phyloP scores from a whole-genome alignment of 2,888 invertebrate genomes.

The Clivina fossor region DNA sequence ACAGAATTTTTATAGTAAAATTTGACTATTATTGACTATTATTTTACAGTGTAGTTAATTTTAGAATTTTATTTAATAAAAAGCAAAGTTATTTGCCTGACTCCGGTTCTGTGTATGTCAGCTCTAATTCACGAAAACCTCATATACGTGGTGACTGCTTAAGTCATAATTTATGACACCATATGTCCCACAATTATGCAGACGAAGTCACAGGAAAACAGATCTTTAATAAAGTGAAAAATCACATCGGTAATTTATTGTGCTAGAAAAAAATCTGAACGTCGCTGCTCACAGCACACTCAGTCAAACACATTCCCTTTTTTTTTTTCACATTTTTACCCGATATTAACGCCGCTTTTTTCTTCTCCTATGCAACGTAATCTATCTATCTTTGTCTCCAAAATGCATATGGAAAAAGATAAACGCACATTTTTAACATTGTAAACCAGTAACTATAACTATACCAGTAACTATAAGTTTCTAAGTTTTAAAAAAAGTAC shows the following conservation, averaged over 20 bases:
- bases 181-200: conserved; percentile 52
- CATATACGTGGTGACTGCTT: conserved; percentile 50
- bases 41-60: too few relatives aligned
- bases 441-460: too few relatives aligned
- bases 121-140: conserved; percentile 37
- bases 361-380: conserved; percentile 21
- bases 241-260: conserved; percentile 50
- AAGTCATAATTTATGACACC: conserved; percentile 49
- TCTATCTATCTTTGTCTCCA: too few relatives aligned
- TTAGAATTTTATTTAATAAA: too few relatives aligned
- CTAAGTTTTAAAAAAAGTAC: too few relatives aligned
- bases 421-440: conserved; percentile 32
- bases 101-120: conserved; percentile 23
- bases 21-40: too few relatives aligned
- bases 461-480: too few relatives aligned
- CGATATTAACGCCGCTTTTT: conserved; percentile 28
- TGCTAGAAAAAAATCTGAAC: conserved; percentile 31
- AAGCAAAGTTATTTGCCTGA: too few relatives aligned
- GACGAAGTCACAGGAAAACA: conserved; percentile 44
- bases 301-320: conserved; percentile 27
- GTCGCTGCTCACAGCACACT: conserved; percentile 30
- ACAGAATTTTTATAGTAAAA: too few relatives aligned
- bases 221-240: conserved; percentile 54
- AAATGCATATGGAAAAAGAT: too few relatives aligned
- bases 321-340: conserved; percentile 31